Evolutionary conservation across 1,140 invertebrate genomes (phyloP), one percentile per base, ranked within the genome.

Genomic region (Orussus abietinus): DNA sequence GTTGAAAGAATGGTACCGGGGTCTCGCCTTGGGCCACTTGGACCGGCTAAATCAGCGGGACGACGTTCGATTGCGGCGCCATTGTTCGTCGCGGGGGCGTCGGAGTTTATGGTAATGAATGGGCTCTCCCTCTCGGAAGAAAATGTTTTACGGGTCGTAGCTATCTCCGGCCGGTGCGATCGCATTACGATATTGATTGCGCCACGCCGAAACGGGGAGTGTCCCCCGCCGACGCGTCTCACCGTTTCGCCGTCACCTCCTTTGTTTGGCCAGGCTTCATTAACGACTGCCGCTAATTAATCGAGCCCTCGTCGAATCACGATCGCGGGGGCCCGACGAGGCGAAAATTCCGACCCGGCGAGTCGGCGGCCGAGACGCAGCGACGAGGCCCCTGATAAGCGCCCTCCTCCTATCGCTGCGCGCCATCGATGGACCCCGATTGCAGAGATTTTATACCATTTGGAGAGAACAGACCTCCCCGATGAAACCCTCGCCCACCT

Each of bases 201-300:
- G 43, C 15, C 17, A 12, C 33, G 32, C 26, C 13, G 31, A 31
- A 11, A 28, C 10, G 11, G 6, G 18, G 6, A 39, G 17, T 19
- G 10, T 14, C n/a, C 9, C 10, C 20, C 13, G n/a, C 1, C 5
- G 19, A n/a, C 15, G 9, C 7, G 17, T 31, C 14, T 2, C 9
- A 14, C 17, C 10, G 13, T 33, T 18, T 17, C 29, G 12, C 28
- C 18, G 6, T 19, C 14, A 30, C 17, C 14, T 36, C 41, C 41
- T 52, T 49, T 45, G 38, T 46, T 42, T 28, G 44, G 6, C 33
- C 47, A 28, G 47, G 42, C 45, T 55, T 59, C 52, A 47, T 60
- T 60, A 56, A 47, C 57, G 43, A 49, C 29, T 47, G 25, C 32
- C 50, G 48, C 46, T 62, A 60, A 62, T 62, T 60, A 57, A 62